Conservation (phyloP, 2,888 invertebrate genomes). For the Limnephilus marmoratus region DNA sequence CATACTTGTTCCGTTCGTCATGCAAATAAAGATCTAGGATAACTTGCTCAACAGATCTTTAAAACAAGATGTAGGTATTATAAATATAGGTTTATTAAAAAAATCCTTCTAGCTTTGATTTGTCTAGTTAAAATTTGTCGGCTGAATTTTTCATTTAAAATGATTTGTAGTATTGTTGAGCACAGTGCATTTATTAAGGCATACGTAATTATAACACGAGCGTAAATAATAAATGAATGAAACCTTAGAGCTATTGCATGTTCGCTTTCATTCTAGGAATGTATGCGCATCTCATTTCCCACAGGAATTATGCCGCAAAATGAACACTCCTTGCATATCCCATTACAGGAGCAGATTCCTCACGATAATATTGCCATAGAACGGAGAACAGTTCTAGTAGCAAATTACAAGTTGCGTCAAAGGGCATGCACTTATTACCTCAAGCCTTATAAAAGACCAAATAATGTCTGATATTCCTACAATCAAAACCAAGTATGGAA, state of each 20-base stretch:
- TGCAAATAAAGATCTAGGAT: background rate
- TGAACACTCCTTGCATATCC: conserved; percentile 2
- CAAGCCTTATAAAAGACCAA: background rate
- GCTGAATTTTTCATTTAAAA: background rate
- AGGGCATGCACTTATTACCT: background rate
- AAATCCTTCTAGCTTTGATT: background rate
- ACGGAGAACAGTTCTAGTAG: background rate
- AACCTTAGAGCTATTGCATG: conserved; percentile 36
- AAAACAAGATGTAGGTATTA: background rate
- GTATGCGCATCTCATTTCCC: conserved; percentile 19
- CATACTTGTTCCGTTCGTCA: background rate
- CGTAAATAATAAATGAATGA: background rate
- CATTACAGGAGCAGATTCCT: conserved; percentile 38
- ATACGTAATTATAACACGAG: conserved; percentile 5
- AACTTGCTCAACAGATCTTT: background rate
- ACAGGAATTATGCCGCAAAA: conserved; percentile 23
- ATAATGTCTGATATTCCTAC: background rate
- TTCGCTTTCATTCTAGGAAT: background rate
- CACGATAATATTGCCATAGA: background rate
- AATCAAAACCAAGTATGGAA: background rate
- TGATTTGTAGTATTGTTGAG: background rate
- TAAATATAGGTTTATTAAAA: background rate
- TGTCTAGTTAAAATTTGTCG: background rate
- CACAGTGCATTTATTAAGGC: background rate
- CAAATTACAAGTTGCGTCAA: background rate